Evolutionary conservation across 2,113 vertebrate genomes (phyloP), one percentile per base, ranked within the genome.

Genomic region (Ifrita kowaldi): DNA sequence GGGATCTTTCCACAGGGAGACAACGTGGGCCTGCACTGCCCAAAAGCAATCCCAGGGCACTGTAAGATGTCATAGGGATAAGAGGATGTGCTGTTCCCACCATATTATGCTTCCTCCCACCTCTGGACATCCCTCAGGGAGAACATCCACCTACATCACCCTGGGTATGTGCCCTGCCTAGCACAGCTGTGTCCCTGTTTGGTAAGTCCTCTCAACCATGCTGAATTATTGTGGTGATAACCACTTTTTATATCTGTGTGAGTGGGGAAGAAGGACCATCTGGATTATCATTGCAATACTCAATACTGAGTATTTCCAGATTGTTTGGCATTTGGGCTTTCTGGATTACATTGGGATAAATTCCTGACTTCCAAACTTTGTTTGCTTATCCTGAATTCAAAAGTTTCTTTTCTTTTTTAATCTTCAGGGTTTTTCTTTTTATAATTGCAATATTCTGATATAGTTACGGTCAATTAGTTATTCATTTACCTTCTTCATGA

Each of bases 241-340:
- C 14, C 6, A 35, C 28, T 63, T 53, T 77, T 44, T 44, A 8
- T 41, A 71, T 12, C 42, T 78, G 12, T 15, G 47, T 16, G 9
- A 9, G 26, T 39, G 35, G 55, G n/a, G 24, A 63, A 52, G 33
- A 65, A 73, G 67, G 50, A 80, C 87, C 87, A 90, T 88, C 71
- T 95, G 92, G 64, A 73, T 84, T 70, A 84, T 35, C 47, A 68
- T 19, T 80, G 42, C 26, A 28, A 90, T 46, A 87, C 79, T 94
- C 75, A 70, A 13, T n/a, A n/a, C 0, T 85, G 85, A 96, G 63
- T 93, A 60, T 74, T 92, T 95, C 82, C 93, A 97, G 90, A 86
- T 63, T 88, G 42, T 56, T 90, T 85, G 84, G 70, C 2, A 0
- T 65, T 79, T 80, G 75, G 59, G 13, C 24, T 86, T 91, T 94